Evolutionary conservation across 2,113 vertebrate genomes (phyloP), one percentile per base, ranked within the genome.

Genomic region (Numida meleagris): DNA sequence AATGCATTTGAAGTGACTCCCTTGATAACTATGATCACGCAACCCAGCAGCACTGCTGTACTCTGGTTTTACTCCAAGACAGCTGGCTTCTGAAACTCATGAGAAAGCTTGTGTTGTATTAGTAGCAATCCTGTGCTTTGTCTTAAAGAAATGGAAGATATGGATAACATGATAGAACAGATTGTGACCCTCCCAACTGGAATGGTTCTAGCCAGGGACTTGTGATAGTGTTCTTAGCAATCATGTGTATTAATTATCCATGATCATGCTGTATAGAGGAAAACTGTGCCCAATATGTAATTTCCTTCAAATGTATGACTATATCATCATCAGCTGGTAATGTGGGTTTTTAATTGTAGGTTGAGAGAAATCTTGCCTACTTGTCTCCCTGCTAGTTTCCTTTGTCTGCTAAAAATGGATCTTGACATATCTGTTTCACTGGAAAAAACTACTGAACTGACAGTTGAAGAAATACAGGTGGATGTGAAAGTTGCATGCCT

Each of bases 121-220:
- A 81, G 43, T 31, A 90, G 57, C 15, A 5, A 48, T 88, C 51
- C 6, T 75, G 31, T 75, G 93, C 20, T 36, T 81, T 12, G 5
- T 78, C 45, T 83, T 86, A 90, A 94, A 68, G 88, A 75, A 92
- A 90, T 46, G 77, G 86, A 59, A 88, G 82, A 20, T 31, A 72
- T 82, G 50, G 67, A 68, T 68, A 96, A 51, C 72, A 63, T 83
- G 85, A 95, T 88, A 78, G 90, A 96, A 88, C 86, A 95, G 90
- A 94, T 84, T 94, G 94, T 90, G 90, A 83, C 68, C 55, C 29
- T 88, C 43, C 12, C 82, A 62, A 74, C 90, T 74, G 83, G 75
- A 86, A 66, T 77, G 43, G 21, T 78, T 90, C 73, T 82, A 78
- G 57, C 51, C 46, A 61, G 31, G 19, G 12, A 14, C 31, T 94